A percentile compares a stretch with the other conserved stretches of the same genome.
These are phyloP conservation scores for Steinernema carpocapsae DNA, from an alignment of 2,888 invertebrate genomes.

Conservation along the genomic window DNA sequence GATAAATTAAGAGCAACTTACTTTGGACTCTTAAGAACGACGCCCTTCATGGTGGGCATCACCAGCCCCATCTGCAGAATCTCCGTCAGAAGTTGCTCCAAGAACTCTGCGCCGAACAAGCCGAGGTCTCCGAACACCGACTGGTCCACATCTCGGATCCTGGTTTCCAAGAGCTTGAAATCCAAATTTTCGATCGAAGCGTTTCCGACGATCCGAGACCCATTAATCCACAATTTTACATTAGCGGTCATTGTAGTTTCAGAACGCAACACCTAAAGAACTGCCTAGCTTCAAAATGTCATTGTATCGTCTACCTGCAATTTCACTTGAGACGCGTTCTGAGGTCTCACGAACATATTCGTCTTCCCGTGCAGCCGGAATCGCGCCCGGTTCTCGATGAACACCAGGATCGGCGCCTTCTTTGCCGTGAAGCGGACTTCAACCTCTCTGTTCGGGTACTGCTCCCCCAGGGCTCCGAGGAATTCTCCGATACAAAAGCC, in stretches of 20 bases:
- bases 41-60: constrained; percentile 65
- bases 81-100: constrained; percentile 66
- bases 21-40: constrained; percentile 66
- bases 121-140: constrained; percentile 66
- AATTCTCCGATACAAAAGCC: constrained; percentile 68
- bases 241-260: constrained; percentile 68
- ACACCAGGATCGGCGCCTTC: constrained; percentile 64
- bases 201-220: constrained; percentile 62
- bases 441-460: constrained; percentile 62
- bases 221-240: constrained; percentile 62
- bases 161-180: constrained; percentile 62
- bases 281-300: no score
- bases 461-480: constrained; percentile 63
- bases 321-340: constrained; percentile 52
- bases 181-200: constrained; percentile 67
- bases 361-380: constrained; percentile 65
- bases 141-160: constrained; percentile 64
- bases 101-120: constrained; percentile 68
- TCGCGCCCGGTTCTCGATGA: constrained; percentile 64
- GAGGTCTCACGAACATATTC: constrained; percentile 64
- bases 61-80: constrained; percentile 66
- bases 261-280: constrained; percentile 56
- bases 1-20: constrained; percentile 42
- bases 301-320: constrained; percentile 47
- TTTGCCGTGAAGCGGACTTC: constrained; percentile 54